phyloP scores from a whole-genome alignment of 2,888 invertebrate genomes.

The Caenorhabditis macrosperma region DNA sequence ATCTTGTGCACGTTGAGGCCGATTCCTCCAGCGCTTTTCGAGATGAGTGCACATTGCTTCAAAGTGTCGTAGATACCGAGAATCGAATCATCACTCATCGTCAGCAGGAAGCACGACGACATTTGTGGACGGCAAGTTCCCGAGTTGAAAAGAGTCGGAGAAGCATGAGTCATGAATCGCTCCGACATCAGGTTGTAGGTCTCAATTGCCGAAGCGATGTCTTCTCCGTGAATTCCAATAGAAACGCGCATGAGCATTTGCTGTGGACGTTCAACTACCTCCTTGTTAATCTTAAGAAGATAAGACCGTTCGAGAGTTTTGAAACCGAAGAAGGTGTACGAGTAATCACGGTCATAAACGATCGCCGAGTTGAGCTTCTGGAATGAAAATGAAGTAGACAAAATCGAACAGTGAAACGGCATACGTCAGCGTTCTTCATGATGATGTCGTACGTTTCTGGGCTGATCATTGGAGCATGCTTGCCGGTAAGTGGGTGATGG shows the following conservation, averaged over 20 bases:
- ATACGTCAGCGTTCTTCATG: conserved; percentile 88
- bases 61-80: conserved; percentile 79
- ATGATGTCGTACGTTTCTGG: conserved; percentile 89
- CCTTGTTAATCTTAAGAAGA: conserved; percentile 89
- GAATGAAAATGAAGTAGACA: conserved; percentile 30
- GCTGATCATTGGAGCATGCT: conserved; percentile 89
- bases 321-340: conserved; percentile 98
- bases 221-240: conserved; percentile 94
- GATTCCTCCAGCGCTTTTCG: conserved; percentile 97
- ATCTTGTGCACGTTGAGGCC: conserved; percentile 97
- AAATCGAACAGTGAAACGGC: conserved; percentile 28
- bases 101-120: conserved; percentile 93
- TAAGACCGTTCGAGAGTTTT: conserved; percentile 97
- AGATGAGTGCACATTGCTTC: conserved; percentile 89
- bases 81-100: conserved; percentile 91
- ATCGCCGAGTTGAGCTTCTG: conserved; percentile 91
- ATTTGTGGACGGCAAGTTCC: conserved; percentile 92
- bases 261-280: conserved; percentile 94
- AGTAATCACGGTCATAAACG: conserved; percentile 96
- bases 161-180: conserved; percentile 96
- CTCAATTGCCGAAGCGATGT: conserved; percentile 93
- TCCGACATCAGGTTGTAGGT: conserved; percentile 96
- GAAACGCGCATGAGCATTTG: conserved; percentile 98
- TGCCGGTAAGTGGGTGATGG: conserved; percentile 86
- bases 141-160: conserved; percentile 96